Evolutionary conservation across 2,113 vertebrate genomes (phyloP), one percentile per base, ranked within the genome.

Genomic region (Mandrillus leucophaeus): DNA sequence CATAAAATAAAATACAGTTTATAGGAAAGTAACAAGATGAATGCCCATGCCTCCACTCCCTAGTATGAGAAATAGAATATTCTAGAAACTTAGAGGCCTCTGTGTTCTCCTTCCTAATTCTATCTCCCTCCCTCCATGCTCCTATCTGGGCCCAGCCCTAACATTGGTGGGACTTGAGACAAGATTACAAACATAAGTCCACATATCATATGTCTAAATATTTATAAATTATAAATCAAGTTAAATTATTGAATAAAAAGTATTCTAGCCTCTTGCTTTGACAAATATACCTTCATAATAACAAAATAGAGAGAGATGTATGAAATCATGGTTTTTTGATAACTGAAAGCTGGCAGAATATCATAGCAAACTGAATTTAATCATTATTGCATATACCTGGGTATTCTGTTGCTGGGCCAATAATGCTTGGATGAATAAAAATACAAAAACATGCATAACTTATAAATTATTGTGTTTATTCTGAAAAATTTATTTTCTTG

Each of bases 241-340:
- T 45, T 86, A 95, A 92, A 87, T 79, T 92, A 83, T 80, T 93
- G 55, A 73, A 66, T 84, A 80, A 96, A 72, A 75, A 80, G 72
- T 38, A 43, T 50, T 64, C 84, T 11, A 61, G 82, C 43, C 52
- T 72, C 72, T 75, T 13, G 72, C 57, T 45, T 92, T 96, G 87
- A 97, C 90, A 96, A 90, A 87, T 72, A 86, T 8, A 84, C 90
- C 94, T 96, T 96, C 88, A 61, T 59, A n/a, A 48, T 18, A 90
- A 76, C 55, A 59, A 75, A 38, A 64, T 2, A 5, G 87, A 25
- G 50, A 64, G 76, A 90, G 89, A 75, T 16, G 27, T 10, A 48
- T 72, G 59, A 90, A 94, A 72, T 59, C 11, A 40, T 0, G 55
- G 66, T 70, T 76, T 95, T 95, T 80, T 64, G 93, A 80, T 88